Evolutionary conservation across 2,888 invertebrate species (phyloP).

Genomic region (Polia nebulosa): DNA sequence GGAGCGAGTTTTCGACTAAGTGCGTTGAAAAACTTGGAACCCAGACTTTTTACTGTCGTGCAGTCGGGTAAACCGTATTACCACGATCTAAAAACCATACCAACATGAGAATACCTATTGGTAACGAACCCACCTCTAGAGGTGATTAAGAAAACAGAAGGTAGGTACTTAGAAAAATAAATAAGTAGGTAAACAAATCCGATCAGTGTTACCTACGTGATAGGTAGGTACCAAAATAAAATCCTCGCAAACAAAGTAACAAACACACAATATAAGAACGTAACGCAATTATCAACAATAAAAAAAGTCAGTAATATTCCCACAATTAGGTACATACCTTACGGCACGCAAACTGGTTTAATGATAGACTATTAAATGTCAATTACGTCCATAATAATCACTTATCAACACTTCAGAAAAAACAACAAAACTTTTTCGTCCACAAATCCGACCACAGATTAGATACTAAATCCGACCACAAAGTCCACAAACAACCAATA

Average conservation of each 20-base stretch:
- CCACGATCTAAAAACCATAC: no score
- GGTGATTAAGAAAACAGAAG: no score
- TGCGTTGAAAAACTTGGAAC: no score
- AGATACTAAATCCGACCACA: no score
- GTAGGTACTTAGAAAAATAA: neutral
- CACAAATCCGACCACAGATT: conserved; percentile 3
- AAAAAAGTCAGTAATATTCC: conserved; percentile 31
- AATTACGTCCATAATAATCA: conserved; percentile 35
- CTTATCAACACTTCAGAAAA: conserved; percentile 35
- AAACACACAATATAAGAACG: neutral
- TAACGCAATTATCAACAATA: neutral
- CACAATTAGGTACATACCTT: conserved; percentile 52
- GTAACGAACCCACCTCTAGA: no score
- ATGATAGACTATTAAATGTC: conserved; percentile 54
- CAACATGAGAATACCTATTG: no score
- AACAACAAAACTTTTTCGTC: conserved; percentile 1
- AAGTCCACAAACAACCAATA: conserved; percentile 22
- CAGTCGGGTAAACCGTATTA: no score
- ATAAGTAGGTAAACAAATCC: conserved; percentile 1
- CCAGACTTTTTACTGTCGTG: no score
- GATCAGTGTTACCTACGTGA: neutral
- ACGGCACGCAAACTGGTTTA: conserved; percentile 45
- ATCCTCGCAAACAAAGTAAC: neutral
- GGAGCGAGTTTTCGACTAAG: no score
- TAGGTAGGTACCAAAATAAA: conserved; percentile 21